Percentiles rank a stretch among this genome's conserved stretches.
These are phyloP conservation scores for Eupsittula cactorum DNA, from an alignment of 2,113 vertebrate species.

Conservation along the genomic window DNA sequence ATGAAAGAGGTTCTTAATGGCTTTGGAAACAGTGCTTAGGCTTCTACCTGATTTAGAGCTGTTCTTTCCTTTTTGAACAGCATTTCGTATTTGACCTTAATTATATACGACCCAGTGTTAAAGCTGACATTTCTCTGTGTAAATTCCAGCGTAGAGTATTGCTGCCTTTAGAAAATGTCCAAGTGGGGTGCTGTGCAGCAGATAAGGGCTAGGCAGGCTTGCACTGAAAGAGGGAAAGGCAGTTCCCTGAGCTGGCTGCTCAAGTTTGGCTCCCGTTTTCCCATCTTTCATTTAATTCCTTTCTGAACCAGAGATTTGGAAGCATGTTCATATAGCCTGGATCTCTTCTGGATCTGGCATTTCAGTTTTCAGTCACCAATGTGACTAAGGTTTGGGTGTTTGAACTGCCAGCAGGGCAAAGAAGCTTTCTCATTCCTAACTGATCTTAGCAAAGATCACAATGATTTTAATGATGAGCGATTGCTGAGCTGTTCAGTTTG, in stretches of 20 bases:
- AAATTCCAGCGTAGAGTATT: neutral
- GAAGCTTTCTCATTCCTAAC: neutral
- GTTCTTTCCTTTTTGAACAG: neutral
- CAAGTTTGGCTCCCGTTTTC: neutral
- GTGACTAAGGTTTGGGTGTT: neutral
- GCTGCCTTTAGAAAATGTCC: neutral
- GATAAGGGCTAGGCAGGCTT: neutral
- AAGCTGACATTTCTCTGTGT: neutral
- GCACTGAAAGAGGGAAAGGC: neutral
- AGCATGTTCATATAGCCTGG: neutral
- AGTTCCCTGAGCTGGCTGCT: neutral
- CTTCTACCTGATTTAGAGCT: neutral
- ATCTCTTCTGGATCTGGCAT: neutral
- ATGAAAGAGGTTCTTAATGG: conserved; percentile 1
- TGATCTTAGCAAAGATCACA: neutral
- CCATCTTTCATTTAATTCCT: neutral
- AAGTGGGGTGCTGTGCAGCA: neutral
- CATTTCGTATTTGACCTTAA: neutral
- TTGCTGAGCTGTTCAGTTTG: neutral
- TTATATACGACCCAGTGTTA: rapidly evolving
- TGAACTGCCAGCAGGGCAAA: neutral
- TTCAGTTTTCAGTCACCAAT: neutral
- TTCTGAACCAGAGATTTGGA: neutral
- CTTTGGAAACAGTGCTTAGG: neutral
- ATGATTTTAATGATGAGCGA: neutral